Base-by-base conservation (phyloP, 2,113 vertebrate genomes). In the Pterocles gutturalis region DNA sequence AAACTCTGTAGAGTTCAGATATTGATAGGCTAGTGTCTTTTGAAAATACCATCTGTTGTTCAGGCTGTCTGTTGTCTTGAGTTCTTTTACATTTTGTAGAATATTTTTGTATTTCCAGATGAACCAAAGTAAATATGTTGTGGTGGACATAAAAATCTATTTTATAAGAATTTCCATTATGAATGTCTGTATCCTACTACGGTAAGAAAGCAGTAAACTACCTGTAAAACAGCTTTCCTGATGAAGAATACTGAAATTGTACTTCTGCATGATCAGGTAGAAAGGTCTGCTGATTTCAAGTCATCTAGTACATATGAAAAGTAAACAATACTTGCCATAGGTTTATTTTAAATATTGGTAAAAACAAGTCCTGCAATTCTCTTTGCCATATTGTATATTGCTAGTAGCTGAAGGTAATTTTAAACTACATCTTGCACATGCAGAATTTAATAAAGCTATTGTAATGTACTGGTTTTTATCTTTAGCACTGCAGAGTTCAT, bases 11-110 rank as follows among this genome's bases (percentile, higher is more conserved):
- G 49, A 87, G 90, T 78, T 97, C 41, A 93, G 18, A 26, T 34
- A 8, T 14, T 66, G 55, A 53, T 85, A 43, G 2, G 7, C 8
- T 45, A 51, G 64, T 62, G 61, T 51, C 71, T 96, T 95, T 89
- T 95, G 80, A 87, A 97, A 92, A 83, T 82, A 81, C 38, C 94
- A 82, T 95, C 61, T 96, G 87, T 94, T 43, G 31, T 36, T 96
- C 83, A 95, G 70, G 55, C 57, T 55, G 58, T 48, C 78, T 92
- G 51, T 76, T 94, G 65, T 92, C 76, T 87, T 89, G 29, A 25
- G 80, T 53, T 88, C 84, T 95, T 92, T 49, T 77, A 72, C 62
- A 8, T 46, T 95, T 70, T 46, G 61, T 87, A 64, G 82, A 55
- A 20, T 73, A n/a, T 71, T 82, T 90, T 38, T 84, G 29, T 73